phyloP scores from a whole-genome alignment of 2,888 invertebrate genomes.

The Therioaphis trifolii region DNA sequence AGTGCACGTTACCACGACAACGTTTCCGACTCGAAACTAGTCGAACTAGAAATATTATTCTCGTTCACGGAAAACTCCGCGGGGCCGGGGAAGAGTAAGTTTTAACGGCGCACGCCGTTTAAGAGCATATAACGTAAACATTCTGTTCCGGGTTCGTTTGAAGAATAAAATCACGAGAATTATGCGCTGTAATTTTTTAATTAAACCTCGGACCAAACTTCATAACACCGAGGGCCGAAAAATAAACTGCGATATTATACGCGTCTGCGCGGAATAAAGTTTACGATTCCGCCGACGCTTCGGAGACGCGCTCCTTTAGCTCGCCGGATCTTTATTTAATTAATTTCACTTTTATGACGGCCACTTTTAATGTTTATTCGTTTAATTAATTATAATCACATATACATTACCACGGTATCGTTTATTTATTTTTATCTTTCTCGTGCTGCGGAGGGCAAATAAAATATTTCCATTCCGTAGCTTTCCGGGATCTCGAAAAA shows the following conservation, averaged over 20 bases:
- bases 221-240: not conserved
- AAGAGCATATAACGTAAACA: too few relatives aligned
- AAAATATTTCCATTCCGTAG: too few relatives aligned
- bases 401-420: too few relatives aligned
- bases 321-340: constrained; percentile 29
- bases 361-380: not conserved
- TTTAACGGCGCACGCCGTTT: too few relatives aligned
- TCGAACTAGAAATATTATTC: too few relatives aligned
- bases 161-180: not conserved
- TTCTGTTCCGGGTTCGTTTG: not conserved
- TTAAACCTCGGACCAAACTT: constrained; percentile 30
- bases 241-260: constrained; percentile 38
- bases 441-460: too few relatives aligned
- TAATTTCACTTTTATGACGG: constrained; percentile 19
- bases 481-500: too few relatives aligned
- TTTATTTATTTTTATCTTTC: too few relatives aligned
- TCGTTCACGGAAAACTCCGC: too few relatives aligned
- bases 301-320: not conserved
- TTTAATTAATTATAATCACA: too few relatives aligned
- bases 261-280: not conserved
- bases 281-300: constrained; percentile 4
- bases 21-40: too few relatives aligned
- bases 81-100: too few relatives aligned
- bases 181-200: constrained; percentile 14
- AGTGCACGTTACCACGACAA: not conserved